A percentile compares a stretch with the other conserved stretches of the same genome.
Evolutionary conservation across 2,888 invertebrate species (phyloP).

Genomic region (Scrobipalpa atriplicella): DNA sequence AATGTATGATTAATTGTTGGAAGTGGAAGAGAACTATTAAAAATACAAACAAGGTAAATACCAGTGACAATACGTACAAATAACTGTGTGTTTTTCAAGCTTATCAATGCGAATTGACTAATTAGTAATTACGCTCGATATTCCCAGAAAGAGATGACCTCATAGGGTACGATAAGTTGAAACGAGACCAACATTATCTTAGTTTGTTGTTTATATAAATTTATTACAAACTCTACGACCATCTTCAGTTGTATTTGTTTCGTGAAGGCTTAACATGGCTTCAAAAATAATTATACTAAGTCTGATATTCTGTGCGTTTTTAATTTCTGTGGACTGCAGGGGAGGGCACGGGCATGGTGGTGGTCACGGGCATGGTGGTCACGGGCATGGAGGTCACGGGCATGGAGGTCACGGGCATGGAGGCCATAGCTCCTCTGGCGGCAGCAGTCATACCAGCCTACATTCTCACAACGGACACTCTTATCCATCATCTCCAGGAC

Average conservation of each 20-base stretch:
- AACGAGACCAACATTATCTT: background rate
- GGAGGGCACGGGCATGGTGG: background rate
- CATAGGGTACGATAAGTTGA: background rate
- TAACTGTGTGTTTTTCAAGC: background rate
- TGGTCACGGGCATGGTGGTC: background rate
- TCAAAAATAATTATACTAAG: background rate
- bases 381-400: background rate
- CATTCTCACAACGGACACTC: background rate
- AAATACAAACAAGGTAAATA: background rate
- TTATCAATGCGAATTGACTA: background rate
- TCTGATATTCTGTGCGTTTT: background rate
- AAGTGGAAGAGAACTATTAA: too few relatives aligned
- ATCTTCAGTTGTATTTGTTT: background rate
- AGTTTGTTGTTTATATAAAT: background rate
- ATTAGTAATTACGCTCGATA: background rate
- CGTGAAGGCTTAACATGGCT: background rate
- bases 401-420: background rate
- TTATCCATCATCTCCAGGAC: too few relatives aligned
- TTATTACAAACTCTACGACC: background rate
- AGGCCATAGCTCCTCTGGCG: background rate
- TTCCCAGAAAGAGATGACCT: constrained; percentile 4
- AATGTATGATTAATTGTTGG: too few relatives aligned
- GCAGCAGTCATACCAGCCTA: background rate
- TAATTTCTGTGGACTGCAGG: background rate
- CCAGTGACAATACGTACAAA: background rate